Base-by-base conservation (phyloP, 2,113 vertebrate species). In the Bubo bubo region DNA sequence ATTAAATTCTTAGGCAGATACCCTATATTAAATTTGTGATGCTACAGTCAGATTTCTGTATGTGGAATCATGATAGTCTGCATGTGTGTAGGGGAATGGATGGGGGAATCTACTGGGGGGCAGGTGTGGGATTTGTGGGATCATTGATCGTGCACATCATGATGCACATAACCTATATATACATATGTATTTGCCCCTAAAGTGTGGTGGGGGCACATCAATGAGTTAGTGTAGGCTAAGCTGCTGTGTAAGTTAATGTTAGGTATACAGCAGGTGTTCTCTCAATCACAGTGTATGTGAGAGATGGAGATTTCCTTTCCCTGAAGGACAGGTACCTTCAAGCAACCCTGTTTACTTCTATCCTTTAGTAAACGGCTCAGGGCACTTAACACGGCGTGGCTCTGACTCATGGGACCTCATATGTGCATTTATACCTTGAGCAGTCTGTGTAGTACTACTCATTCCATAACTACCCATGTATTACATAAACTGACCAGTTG, bases 181-280 rank as follows among this genome's bases (percentile, higher is more conserved):
- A 4, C 9, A 2, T 39, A 10, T 47, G 45, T 45, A 41, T 43
- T 41, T 64, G 17, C 66, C 32, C 28, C 18, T 45, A 2, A 6
- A 0, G 0, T 28, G 28, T 35, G 22, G 18, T 45, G 7, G 39
- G 70, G 75, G 12, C 35, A 16, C 6, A 0, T 23, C 3, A 18
- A 39, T 43, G 70, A 55, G 23, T 55, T 32, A 7, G 6, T 8
- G 14, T 39, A 10, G 24, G 34, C 2, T 39, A 27, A 50, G n/a
- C 15, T 72, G 73, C 43, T 41, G 26, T 53, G 28, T 15, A 55
- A 22, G 22, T 30, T 63, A 9, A 20, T 4, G 37, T 35, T 4
- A 5, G 26, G 3, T 68, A 4, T 2, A 1, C 39, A 30, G 73
- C 39, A 27, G 35, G 27, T 2, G 26, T 17, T 52, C 3, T 71